Evolutionary conservation across 2,888 invertebrate species (phyloP).

Genomic region (Perdita meconis): DNA sequence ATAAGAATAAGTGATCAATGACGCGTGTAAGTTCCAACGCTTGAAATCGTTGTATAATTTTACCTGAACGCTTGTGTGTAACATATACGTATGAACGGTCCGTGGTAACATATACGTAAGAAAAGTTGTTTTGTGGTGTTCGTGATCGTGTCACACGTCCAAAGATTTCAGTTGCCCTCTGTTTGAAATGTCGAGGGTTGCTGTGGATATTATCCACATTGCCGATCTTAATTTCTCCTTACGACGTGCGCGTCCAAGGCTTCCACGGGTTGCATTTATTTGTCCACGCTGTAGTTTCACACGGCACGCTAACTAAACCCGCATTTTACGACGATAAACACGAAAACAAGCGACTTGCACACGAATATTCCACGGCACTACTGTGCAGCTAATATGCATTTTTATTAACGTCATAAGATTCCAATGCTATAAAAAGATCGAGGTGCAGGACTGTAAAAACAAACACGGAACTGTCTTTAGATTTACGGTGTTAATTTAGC

Average conservation of each 20-base stretch:
- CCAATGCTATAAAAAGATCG: background rate
- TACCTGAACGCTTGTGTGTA: background rate
- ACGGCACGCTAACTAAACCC: conserved; percentile 47
- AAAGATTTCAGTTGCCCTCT: conserved; percentile 36
- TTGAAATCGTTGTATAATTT: background rate
- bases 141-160: conserved; percentile 36
- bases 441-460: background rate
- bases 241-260: conserved; percentile 58
- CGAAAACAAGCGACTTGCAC: conserved; percentile 26
- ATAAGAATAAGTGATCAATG: background rate
- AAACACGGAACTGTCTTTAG: background rate
- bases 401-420: conserved; percentile 18
- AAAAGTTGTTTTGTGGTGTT: background rate
- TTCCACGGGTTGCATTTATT: conserved; percentile 44
- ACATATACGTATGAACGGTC: background rate
- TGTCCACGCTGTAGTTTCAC: conserved; percentile 16
- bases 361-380: background rate
- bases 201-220: conserved; percentile 52
- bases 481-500: background rate
- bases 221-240: conserved; percentile 66
- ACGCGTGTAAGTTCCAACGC: background rate
- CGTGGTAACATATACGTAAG: background rate
- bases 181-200: conserved; percentile 52
- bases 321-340: conserved; percentile 31
- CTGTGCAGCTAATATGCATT: conserved; percentile 24